Evolutionary conservation across 2,888 invertebrate species (phyloP).

Genomic region (Aporophyla nigra): DNA sequence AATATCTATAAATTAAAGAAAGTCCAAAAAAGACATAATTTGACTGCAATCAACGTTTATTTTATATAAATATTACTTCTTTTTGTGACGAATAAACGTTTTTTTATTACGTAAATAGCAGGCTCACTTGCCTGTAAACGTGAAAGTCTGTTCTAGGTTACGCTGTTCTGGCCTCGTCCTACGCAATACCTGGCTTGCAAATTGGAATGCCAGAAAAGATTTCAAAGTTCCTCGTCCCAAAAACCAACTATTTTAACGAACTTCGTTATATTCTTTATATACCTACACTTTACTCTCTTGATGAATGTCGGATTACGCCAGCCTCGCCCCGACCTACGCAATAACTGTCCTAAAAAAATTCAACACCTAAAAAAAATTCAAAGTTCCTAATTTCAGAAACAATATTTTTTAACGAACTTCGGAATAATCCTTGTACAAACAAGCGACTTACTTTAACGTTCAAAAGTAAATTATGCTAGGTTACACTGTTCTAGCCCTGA

Average conservation of each 20-base stretch:
- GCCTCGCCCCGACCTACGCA: too few relatives aligned
- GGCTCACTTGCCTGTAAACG: background rate
- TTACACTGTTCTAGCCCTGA: background rate
- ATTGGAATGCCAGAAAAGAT: background rate
- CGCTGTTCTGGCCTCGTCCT: background rate
- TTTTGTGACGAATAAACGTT: too few relatives aligned
- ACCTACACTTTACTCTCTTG: background rate
- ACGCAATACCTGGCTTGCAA: background rate
- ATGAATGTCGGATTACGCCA: too few relatives aligned
- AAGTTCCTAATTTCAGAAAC: too few relatives aligned
- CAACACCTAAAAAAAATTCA: too few relatives aligned
- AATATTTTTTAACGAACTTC: too few relatives aligned
- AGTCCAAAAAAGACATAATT: background rate
- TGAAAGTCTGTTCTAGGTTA: background rate
- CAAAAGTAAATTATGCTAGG: background rate
- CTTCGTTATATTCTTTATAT: background rate
- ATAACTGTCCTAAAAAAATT: too few relatives aligned
- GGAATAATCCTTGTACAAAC: too few relatives aligned
- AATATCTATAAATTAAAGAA: background rate
- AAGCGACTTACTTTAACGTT: too few relatives aligned
- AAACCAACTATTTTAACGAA: background rate
- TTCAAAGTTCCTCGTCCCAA: background rate
- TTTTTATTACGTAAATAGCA: background rate
- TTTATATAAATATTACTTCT: background rate
- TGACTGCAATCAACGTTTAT: background rate